Evolutionary conservation across 2,797 vertebrate genomes (phyloP).

Genomic region (Cyclopterus lumpus): DNA sequence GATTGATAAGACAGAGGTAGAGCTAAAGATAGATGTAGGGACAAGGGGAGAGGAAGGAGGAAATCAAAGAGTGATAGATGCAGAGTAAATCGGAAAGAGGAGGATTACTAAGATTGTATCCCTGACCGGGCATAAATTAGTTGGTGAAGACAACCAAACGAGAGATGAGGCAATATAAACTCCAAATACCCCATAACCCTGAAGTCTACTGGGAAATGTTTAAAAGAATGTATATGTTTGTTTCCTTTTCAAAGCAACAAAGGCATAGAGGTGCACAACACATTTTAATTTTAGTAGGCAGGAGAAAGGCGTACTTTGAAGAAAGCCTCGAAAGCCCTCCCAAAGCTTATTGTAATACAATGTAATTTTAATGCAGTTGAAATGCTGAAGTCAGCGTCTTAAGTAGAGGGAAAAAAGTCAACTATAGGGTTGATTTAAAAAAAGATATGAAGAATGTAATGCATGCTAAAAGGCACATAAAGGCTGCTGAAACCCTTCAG

Average conservation of each 20-base stretch:
- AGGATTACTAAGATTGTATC: slow-evolving; percentile 47
- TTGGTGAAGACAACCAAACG: slow-evolving; percentile 31
- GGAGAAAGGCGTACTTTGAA: slow-evolving; percentile 33
- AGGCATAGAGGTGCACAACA: slow-evolving; percentile 27
- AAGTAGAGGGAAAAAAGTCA: slow-evolving; percentile 1
- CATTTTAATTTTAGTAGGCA: slow-evolving; percentile 46
- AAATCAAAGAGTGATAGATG: slow-evolving; percentile 25
- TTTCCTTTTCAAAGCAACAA: slow-evolving; percentile 35
- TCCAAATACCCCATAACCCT: slow-evolving; percentile 52
- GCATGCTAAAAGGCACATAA: background rate
- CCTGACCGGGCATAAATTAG: slow-evolving; percentile 68
- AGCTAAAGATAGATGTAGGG: slow-evolving; percentile 20
- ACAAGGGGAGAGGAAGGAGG: background rate
- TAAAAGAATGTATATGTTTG: slow-evolving; percentile 12
- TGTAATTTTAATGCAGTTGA: background rate
- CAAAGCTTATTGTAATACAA: slow-evolving; percentile 15
- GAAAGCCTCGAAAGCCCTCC: slow-evolving; percentile 19
- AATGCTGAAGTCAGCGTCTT: slow-evolving; percentile 2
- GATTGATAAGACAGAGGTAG: slow-evolving; percentile 40
- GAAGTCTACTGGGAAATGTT: slow-evolving; percentile 43
- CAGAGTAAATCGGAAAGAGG: slow-evolving; percentile 20
- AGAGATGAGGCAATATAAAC: slow-evolving; percentile 56
- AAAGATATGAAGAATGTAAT: background rate
- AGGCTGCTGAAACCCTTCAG: background rate
- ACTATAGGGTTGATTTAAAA: slow-evolving; percentile 1